Conservation (phyloP, 2,888 invertebrate species). For the Icerya purchasi region DNA sequence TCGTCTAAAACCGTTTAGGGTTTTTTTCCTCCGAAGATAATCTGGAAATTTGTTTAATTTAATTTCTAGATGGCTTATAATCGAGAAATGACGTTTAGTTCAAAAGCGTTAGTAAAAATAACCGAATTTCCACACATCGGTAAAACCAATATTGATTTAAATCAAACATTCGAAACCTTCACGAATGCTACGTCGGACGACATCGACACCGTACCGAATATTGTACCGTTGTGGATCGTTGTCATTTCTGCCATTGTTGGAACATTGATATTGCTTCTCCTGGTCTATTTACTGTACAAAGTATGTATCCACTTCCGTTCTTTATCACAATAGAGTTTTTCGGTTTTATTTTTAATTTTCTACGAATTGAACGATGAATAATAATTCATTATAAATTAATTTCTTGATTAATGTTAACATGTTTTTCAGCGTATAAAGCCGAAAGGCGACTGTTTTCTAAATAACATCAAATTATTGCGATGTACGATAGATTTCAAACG, state of each 20-base stretch:
- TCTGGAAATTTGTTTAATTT: not conserved
- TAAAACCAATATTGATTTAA: slow-evolving; percentile 34
- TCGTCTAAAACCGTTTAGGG: too few species aligned
- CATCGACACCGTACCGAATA: slow-evolving; percentile 39
- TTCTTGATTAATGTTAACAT: too few species aligned
- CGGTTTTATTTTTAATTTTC: too few species aligned
- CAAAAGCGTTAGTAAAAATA: slow-evolving; percentile 49
- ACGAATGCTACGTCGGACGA: slow-evolving; percentile 45
- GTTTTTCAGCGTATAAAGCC: too few species aligned
- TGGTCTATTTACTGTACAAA: slow-evolving; percentile 61
- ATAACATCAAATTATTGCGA: too few species aligned
- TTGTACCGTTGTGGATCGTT: slow-evolving; percentile 63
- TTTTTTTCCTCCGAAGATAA: too few species aligned
- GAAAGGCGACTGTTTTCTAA: too few species aligned
- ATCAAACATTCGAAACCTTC: slow-evolving; percentile 43
- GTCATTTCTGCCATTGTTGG: slow-evolving; percentile 65
- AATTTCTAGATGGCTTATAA: slow-evolving; percentile 26
- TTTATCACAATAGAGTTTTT: too few species aligned
- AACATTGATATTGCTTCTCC: slow-evolving; percentile 49
- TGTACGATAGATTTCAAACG: too few species aligned
- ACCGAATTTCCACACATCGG: slow-evolving; percentile 50
- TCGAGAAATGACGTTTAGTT: slow-evolving; percentile 45
- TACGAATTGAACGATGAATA: too few species aligned
- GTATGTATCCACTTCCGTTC: slow-evolving; percentile 28
- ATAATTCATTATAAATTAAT: too few species aligned